Evolutionary conservation across 2,797 vertebrate species (phyloP).

Genomic region (Enteromius anoplus): DNA sequence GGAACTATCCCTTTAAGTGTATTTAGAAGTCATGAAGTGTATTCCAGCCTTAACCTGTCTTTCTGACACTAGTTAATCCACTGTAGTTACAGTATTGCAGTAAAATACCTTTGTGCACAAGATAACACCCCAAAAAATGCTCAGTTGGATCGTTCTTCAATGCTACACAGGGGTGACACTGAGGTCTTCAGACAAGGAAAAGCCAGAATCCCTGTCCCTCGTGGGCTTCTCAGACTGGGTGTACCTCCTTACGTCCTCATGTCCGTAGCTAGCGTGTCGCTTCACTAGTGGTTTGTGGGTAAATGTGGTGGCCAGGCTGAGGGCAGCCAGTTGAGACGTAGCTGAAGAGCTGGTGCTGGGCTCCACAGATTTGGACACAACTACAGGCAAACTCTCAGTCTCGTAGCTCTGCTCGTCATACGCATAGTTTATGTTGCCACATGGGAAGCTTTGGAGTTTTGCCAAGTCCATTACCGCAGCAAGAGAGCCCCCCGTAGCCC

Average conservation of each 20-base stretch:
- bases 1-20: not conserved
- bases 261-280: constrained; percentile 84
- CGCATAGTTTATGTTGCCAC: constrained; percentile 89
- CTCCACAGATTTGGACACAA: constrained; percentile 67
- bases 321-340: constrained; percentile 53
- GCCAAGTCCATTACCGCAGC: constrained; percentile 77
- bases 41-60: constrained; percentile 24
- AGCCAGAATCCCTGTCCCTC: constrained; percentile 88
- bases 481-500: constrained; percentile 50
- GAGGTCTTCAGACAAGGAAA: constrained; percentile 90
- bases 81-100: not conserved
- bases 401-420: constrained; percentile 84
- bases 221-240: constrained; percentile 80
- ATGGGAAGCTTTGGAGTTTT: constrained; percentile 88
- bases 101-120: not conserved
- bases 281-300: constrained; percentile 77
- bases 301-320: constrained; percentile 63
- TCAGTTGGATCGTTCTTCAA: constrained; percentile 1
- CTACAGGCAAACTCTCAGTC: constrained; percentile 73
- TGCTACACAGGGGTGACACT: constrained; percentile 83
- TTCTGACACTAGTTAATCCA: not conserved
- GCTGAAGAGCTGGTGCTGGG: constrained; percentile 61
- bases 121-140: constrained; percentile 9
- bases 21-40: not conserved
- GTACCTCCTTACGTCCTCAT: constrained; percentile 80